Percentiles rank a stretch among this genome's conserved stretches.
phyloP scores from a whole-genome alignment of 2,113 vertebrate genomes.

The Sinocyclocheilus anshuiensis region DNA sequence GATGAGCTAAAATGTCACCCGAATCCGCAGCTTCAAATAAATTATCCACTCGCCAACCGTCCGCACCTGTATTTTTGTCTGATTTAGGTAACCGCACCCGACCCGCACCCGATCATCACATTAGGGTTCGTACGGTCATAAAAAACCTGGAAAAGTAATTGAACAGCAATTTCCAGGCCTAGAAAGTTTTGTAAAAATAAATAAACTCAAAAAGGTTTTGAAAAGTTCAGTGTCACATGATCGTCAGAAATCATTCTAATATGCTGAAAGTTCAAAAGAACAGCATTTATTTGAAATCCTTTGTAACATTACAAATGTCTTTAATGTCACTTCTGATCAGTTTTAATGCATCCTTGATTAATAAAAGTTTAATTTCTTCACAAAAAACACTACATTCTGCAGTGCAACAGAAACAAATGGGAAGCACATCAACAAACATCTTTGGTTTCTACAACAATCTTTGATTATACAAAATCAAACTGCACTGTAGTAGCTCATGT shows the following conservation, averaged over 20 bases:
- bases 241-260: background rate
- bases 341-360: background rate
- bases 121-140: too few relatives aligned
- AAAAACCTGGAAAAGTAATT: too few relatives aligned
- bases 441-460: background rate
- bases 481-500: background rate
- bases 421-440: background rate
- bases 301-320: background rate
- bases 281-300: background rate
- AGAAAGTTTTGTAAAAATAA: too few relatives aligned
- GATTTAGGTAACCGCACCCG: too few relatives aligned
- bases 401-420: background rate
- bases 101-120: too few relatives aligned
- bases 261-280: background rate
- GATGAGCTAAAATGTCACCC: too few relatives aligned
- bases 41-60: too few relatives aligned
- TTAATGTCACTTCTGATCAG: background rate
- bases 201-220: too few relatives aligned
- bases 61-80: too few relatives aligned
- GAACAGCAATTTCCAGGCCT: too few relatives aligned
- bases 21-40: too few relatives aligned
- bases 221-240: background rate
- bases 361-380: background rate
- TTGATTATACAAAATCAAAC: background rate
- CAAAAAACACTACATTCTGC: background rate